A percentile compares a stretch with the other conserved stretches of the same genome.
These are phyloP conservation scores for Xestia sexstrigata DNA, from an alignment of 2,888 invertebrate genomes.

Conservation along the genomic window DNA sequence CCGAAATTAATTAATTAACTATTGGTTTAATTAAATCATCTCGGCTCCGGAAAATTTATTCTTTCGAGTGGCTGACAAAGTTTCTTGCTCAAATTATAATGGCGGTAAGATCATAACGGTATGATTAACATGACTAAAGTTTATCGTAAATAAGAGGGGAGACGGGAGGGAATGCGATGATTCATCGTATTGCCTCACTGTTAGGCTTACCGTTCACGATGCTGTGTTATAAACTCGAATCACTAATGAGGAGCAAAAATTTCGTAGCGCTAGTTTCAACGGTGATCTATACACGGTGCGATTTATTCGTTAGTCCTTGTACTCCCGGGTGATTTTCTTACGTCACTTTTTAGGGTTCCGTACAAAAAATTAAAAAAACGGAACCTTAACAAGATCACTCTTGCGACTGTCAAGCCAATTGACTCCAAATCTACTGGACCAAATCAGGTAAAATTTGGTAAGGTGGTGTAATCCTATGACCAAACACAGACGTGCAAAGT, in stretches of 20 bases:
- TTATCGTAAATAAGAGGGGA: slow-evolving; percentile 64
- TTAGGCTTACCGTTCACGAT: slow-evolving; percentile 19
- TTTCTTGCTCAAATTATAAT: slow-evolving; percentile 73
- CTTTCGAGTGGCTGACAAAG: slow-evolving; percentile 71
- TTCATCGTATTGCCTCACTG: slow-evolving; percentile 57
- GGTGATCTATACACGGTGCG: no score
- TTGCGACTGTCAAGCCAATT: no score
- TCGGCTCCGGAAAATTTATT: slow-evolving; percentile 78
- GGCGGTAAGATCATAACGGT: slow-evolving; percentile 70
- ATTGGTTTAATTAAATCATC: slow-evolving; percentile 86
- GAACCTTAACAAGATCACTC: no score
- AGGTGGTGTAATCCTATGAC: no score
- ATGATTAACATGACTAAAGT: slow-evolving; percentile 68
- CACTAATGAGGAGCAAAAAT: background rate
- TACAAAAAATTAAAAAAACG: no score
- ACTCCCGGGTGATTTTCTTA: no score
- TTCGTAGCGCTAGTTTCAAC: background rate
- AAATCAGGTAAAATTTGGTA: no score
- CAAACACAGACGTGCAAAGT: no score
- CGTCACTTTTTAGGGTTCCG: no score
- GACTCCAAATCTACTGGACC: no score
- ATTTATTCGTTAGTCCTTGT: no score
- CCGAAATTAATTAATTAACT: slow-evolving; percentile 88
- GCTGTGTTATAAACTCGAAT: background rate
- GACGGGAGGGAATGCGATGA: slow-evolving; percentile 55